Conservation (phyloP, 1,140 invertebrate genomes). For the Heliconius congener region DNA sequence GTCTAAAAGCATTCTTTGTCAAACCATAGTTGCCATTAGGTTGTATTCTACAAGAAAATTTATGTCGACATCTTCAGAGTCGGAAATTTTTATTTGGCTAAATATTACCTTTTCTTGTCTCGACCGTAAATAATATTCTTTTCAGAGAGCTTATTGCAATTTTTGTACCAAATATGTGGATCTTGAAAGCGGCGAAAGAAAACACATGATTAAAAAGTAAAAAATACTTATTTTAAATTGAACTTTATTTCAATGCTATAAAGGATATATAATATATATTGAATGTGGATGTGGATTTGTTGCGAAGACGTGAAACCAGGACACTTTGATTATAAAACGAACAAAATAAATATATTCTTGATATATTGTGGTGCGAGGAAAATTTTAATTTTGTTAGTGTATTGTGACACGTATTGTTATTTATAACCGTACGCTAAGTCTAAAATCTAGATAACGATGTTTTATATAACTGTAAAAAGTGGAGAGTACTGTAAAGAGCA, state of each 20-base stretch:
- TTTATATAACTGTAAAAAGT: no score
- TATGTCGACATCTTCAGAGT: conserved; percentile 64
- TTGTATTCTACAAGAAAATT: conserved; percentile 66
- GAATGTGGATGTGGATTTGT: conserved; percentile 30
- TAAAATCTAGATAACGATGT: no score
- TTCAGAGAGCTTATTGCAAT: conserved; percentile 71
- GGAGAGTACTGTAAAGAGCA: no score
- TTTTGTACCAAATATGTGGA: conserved; percentile 19
- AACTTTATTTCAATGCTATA: conserved; percentile 5
- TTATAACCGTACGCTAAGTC: not conserved
- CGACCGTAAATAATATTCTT: conserved; percentile 78
- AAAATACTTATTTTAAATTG: not conserved
- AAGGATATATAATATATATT: not conserved
- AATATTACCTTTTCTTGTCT: conserved; percentile 69
- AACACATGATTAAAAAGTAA: not conserved
- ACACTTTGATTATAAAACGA: conserved; percentile 53
- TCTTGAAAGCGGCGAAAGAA: not conserved
- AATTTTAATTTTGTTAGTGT: not conserved
- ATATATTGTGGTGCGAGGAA: conserved; percentile 6
- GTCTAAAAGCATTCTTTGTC: conserved; percentile 47
- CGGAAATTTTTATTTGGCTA: conserved; percentile 69
- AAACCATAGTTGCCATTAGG: conserved; percentile 68
- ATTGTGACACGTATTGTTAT: not conserved
- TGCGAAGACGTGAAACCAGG: conserved; percentile 52
- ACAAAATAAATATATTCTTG: conserved; percentile 28